phyloP scores from a whole-genome alignment of 37 sponge, comb jelly and placozoan species.

The Halichondria panicea region DNA sequence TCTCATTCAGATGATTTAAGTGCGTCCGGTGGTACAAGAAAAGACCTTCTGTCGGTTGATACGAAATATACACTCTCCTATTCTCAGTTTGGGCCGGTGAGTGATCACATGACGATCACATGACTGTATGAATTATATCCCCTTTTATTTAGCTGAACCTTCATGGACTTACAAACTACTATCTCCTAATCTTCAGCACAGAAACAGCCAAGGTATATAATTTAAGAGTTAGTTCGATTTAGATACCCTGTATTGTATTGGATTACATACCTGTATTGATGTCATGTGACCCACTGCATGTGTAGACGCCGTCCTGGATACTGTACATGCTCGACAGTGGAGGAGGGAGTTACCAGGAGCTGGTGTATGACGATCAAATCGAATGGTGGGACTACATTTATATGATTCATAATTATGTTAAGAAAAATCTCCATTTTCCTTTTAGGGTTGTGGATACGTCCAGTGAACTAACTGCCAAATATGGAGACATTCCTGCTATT shows the following conservation, averaged over 20 bases:
- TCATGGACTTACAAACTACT: constrained; percentile 47
- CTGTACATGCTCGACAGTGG: constrained; percentile 64
- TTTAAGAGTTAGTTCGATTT: no score
- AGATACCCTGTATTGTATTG: no score
- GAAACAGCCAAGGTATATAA: neutral
- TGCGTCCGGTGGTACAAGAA: constrained; percentile 15
- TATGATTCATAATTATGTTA: no score
- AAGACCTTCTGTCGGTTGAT: constrained; percentile 25
- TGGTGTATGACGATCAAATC: constrained; percentile 50
- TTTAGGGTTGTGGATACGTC: constrained; percentile 10
- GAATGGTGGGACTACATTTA: constrained; percentile 10
- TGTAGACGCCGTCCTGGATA: constrained; percentile 17
- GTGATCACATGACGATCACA: neutral
- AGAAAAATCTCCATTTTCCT: no score
- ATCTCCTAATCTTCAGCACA: constrained; percentile 9
- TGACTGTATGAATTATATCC: neutral
- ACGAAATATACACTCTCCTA: constrained; percentile 15
- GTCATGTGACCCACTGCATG: neutral
- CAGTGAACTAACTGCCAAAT: neutral
- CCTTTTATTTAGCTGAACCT: neutral
- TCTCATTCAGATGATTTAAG: constrained; percentile 20
- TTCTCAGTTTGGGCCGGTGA: constrained; percentile 38
- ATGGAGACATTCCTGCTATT: constrained; percentile 13
- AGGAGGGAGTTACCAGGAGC: constrained; percentile 45
- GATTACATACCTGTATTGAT: neutral